Evolutionary conservation across 1,140 invertebrate genomes (phyloP), one percentile per base, ranked within the genome.

Genomic region (Thaumetopoea pityocampa): DNA sequence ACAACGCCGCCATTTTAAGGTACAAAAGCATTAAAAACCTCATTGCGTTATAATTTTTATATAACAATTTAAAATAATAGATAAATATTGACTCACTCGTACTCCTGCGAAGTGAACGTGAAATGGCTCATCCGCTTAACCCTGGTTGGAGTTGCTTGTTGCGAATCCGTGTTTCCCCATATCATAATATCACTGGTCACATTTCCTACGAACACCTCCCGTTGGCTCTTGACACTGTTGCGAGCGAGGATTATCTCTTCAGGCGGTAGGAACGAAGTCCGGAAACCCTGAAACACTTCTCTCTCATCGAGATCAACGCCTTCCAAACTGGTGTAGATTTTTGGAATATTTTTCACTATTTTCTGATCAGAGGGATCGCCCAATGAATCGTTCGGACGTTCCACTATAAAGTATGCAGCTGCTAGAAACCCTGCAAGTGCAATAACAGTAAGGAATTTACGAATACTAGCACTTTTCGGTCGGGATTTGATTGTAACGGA

Each of bases 281-380:
- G 66, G 29, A 84, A 84, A 1, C 76, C 80, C 47, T 81, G 50
- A 40, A 81, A 81, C 10, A 84, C 67, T 7, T 84, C 80, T 17
- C 80, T 55, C 17, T 84, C 80, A 16, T 84, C 77, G 11, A 77
- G 71, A 47, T 74, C 71, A 7, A 78, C 42, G 12, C 51, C 51
- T 46, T 84, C 80, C 10, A 72, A 51, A 19, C 53, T 67, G 0
- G 67, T 73, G 28, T 73, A 84, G 3, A 52, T 46, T 52, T 62
- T 67, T 0, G 80, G 80, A 7, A 80, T 65, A 18, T 56, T 76
- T 49, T 72, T 76, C 14, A 70, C 51, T 14, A 64, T 51, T 35
- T 59, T 78, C 18, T 78, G 66, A 41, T 78, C 72, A 0, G 71
- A 71, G 0, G 71, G 61, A 35, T 78, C 80, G 1, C 59, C 77